Percentiles rank a stretch among this genome's conserved stretches.
Evolutionary conservation across 2,113 vertebrate species (phyloP).

Genomic region (Thryonomys swinderianus): DNA sequence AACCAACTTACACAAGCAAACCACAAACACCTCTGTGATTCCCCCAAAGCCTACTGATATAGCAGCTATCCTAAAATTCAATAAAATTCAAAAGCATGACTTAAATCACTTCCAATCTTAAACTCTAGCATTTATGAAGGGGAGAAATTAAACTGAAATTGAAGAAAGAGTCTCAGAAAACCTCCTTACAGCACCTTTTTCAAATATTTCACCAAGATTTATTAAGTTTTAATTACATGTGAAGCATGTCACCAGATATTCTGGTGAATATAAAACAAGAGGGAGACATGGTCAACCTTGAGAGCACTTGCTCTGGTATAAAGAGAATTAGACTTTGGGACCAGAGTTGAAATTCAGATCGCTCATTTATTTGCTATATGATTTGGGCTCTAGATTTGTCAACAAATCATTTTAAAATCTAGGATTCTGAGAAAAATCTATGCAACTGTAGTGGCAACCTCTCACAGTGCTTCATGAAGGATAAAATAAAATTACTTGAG

Average conservation of each 20-base stretch:
- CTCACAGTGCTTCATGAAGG: not conserved
- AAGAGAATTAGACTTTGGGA: not conserved
- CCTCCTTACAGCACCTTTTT: conserved; percentile 47
- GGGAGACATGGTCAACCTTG: not conserved
- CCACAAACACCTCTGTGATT: not conserved
- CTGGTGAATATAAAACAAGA: conserved; percentile 56
- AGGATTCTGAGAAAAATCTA: not conserved
- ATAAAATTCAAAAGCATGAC: not conserved
- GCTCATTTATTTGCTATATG: not conserved
- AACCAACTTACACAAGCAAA: not conserved
- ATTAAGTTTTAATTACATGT: conserved; percentile 74
- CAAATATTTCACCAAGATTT: conserved; percentile 70
- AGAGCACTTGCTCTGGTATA: not conserved
- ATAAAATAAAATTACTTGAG: not conserved
- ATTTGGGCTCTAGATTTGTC: not conserved
- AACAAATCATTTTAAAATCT: not conserved
- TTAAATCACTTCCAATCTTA: not conserved
- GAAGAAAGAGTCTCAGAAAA: conserved; percentile 61
- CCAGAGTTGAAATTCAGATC: not conserved
- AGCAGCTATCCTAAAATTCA: not conserved
- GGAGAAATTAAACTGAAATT: conserved; percentile 58
- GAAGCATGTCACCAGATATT: not conserved
- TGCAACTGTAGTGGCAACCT: not conserved
- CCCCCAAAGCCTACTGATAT: not conserved
- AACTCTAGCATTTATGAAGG: conserved; percentile 50